Percentiles rank a stretch among this genome's conserved stretches.
phyloP scores from a whole-genome alignment of 2,113 vertebrate species.

The Mirza zaza region DNA sequence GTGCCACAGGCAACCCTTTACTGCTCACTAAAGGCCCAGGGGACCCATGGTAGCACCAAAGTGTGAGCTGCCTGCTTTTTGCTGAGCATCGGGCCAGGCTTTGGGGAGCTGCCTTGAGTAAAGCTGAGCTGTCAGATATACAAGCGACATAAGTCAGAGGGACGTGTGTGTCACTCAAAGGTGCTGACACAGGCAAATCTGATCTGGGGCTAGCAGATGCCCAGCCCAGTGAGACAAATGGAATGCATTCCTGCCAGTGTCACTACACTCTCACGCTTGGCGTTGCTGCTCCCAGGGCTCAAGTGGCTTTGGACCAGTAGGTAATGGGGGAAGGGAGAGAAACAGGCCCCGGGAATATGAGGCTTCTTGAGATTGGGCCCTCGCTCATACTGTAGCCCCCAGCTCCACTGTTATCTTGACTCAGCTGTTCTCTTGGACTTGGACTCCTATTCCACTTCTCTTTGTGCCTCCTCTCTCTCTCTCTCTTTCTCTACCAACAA shows the following conservation, averaged over 20 bases:
- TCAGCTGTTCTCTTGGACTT: neutral
- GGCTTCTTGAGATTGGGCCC: neutral
- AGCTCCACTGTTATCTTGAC: too few species aligned
- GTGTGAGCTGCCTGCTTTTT: neutral
- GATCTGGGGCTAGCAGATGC: slow-evolving; percentile 54
- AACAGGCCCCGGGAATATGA: rapidly evolving
- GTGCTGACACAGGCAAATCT: slow-evolving; percentile 65
- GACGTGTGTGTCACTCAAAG: neutral
- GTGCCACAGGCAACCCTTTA: neutral
- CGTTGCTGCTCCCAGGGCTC: neutral
- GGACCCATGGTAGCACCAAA: neutral
- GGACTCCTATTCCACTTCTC: neutral
- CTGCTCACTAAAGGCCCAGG: neutral
- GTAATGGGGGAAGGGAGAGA: neutral
- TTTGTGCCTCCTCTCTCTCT: neutral
- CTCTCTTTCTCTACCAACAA: neutral
- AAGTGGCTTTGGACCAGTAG: neutral
- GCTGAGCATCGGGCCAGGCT: neutral
- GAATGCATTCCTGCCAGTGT: neutral
- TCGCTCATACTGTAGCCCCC: neutral
- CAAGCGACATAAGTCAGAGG: neutral
- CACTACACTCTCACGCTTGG: neutral
- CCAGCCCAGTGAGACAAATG: slow-evolving; percentile 18
- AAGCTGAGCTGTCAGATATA: slow-evolving; percentile 32
- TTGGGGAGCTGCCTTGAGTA: neutral